A percentile compares a stretch with the other conserved stretches of the same genome.
phyloP scores from a whole-genome alignment of 2,113 vertebrate species.

The Podarcis cretensis region DNA sequence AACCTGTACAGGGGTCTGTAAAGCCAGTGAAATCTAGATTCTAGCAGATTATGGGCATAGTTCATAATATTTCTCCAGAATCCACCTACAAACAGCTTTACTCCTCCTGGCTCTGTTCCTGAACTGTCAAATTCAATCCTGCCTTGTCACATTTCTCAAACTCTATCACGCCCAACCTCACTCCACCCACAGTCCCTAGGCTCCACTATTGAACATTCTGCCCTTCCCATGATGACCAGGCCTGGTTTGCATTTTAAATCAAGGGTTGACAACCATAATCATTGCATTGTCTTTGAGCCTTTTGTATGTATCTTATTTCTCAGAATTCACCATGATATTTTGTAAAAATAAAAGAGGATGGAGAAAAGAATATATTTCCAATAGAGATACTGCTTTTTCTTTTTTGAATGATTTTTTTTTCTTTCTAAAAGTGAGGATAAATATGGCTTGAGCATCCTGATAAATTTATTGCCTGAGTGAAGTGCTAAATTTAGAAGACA shows the following conservation, averaged over 20 bases:
- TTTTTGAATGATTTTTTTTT: not conserved
- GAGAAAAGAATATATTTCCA: not conserved
- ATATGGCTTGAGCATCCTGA: not conserved
- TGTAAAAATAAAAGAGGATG: not conserved
- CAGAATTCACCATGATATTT: constrained; percentile 18
- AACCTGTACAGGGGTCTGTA: not conserved
- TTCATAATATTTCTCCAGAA: not conserved
- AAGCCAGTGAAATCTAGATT: not conserved
- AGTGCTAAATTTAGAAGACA: constrained; percentile 7
- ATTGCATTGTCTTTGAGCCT: not conserved
- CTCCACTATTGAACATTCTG: not conserved
- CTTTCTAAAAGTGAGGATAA: not conserved
- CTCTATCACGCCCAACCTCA: not conserved
- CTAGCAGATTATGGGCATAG: not conserved
- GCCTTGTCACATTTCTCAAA: too few relatives aligned
- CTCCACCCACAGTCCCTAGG: not conserved
- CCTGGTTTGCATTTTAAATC: not conserved
- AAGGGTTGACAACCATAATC: not conserved
- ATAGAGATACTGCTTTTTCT: constrained; percentile 28
- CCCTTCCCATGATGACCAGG: not conserved
- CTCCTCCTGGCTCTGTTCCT: too few relatives aligned
- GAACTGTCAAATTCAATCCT: not conserved
- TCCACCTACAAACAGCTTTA: not conserved
- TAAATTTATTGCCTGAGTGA: constrained; percentile 23
- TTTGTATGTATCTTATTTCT: not conserved